Percentiles rank a stretch among this genome's conserved stretches.
Conservation (phyloP, 2,797 vertebrate genomes). For the Huso huso region DNA sequence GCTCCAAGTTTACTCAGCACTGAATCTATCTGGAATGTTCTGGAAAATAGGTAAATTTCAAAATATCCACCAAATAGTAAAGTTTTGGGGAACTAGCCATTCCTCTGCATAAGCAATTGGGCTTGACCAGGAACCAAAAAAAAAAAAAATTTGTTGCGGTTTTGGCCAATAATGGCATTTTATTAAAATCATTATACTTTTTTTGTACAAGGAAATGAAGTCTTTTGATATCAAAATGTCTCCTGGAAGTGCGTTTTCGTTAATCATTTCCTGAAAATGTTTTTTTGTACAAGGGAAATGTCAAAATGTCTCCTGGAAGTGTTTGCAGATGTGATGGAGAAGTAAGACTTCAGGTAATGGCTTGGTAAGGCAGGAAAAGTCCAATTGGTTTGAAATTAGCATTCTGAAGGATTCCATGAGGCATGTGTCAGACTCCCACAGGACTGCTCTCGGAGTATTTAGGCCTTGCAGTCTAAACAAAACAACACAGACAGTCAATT, state of each 20-base stretch:
- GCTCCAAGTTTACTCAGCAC: too few relatives aligned
- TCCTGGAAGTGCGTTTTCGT: slow-evolving; percentile 60
- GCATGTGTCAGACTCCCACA: slow-evolving; percentile 33
- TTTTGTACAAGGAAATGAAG: too few relatives aligned
- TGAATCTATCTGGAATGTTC: too few relatives aligned
- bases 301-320: slow-evolving; percentile 58
- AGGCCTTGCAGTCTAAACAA: background rate
- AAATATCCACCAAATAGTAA: too few relatives aligned
- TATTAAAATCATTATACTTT: too few relatives aligned
- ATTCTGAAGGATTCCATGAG: slow-evolving; percentile 57
- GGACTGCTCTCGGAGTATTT: slow-evolving; percentile 15
- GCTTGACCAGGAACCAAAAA: too few relatives aligned
- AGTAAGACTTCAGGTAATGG: slow-evolving; percentile 63
- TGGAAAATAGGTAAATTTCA: too few relatives aligned
- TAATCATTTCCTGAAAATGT: slow-evolving; percentile 71
- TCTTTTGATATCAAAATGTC: too few relatives aligned
- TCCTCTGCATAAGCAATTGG: too few relatives aligned
- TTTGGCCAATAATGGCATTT: too few relatives aligned
- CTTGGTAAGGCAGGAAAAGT: slow-evolving; percentile 58
- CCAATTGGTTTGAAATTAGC: slow-evolving; percentile 61
- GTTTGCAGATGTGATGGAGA: slow-evolving; percentile 75
- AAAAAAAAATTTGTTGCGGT: too few relatives aligned
- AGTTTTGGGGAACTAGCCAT: too few relatives aligned
- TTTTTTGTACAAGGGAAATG: slow-evolving; percentile 60
- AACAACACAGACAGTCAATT: background rate